Evolutionary conservation across 2,113 vertebrate genomes (phyloP), one percentile per base, ranked within the genome.

Genomic region (Jacana jacana): DNA sequence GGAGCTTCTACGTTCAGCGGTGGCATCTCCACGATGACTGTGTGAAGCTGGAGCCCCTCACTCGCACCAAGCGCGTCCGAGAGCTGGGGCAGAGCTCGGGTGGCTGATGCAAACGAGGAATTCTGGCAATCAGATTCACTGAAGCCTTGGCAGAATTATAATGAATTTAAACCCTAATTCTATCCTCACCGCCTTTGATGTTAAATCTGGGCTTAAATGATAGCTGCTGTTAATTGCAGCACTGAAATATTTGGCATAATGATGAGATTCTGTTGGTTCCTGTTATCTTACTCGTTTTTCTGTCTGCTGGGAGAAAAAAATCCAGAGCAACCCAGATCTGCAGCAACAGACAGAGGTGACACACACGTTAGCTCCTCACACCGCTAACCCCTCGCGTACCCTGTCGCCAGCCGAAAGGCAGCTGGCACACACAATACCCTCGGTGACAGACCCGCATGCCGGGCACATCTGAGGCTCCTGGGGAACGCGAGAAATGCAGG

Each of bases 81-180:
- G 75, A 94, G 73, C 81, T 15, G 5, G 39, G 6, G 77, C 90
- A 94, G 49, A 87, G 83, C 76, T 82, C 71, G 80, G 73, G 28
- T 4, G 10, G 30, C 60, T 85, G 71, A 83, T 78, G 92, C 84
- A 84, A 86, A 96, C 79, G 69, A 91, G 94, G 84, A 93, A 93
- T 88, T 91, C 69, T 82, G 85, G 86, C 91, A 91, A 82, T 86
- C 86, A 77, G 30, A 80, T 35, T 71, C 83, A 55, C 92, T 48
- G 80, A 87, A 88, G 68, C 73, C 83, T 70, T 72, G 94, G 86
- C 64, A 81, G 79, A 96, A 91, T 93, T 88, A 93, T 48, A 91
- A 93, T 76, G 28, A 88, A 75, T 83, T 92, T 42, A 95, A 96
- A 97, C 72, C 81, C 86, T 94, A 90, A 93, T 86, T 95, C 93